These are phyloP conservation scores for Antechinus stuartii DNA, from an alignment of 2,113 vertebrate species.

Conservation along the genomic window DNA sequence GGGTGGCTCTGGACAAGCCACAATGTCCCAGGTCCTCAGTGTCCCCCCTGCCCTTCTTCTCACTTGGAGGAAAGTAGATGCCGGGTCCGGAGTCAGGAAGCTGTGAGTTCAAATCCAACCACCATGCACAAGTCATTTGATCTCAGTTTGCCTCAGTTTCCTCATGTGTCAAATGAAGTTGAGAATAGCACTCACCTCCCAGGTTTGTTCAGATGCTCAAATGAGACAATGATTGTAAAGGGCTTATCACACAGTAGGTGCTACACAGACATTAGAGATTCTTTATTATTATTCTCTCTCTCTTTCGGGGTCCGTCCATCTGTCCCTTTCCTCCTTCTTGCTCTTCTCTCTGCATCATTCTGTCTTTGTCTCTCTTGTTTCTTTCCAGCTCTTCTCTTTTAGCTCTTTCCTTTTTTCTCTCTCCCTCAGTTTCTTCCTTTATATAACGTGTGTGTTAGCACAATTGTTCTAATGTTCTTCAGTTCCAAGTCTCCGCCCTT, in stretches of 20 bases:
- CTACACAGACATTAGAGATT: neutral
- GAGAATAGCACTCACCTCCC: neutral
- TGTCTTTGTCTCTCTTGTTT: too few relatives aligned
- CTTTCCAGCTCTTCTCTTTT: too few relatives aligned
- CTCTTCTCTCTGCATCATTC: neutral
- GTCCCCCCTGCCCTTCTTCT: neutral
- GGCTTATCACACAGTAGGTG: neutral
- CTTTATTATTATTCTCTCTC: neutral
- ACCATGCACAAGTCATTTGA: neutral
- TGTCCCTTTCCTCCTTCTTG: neutral
- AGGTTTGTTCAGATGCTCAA: neutral
- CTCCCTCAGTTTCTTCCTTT: neutral
- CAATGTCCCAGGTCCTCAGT: neutral
- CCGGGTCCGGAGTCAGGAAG: neutral
- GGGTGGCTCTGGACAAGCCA: neutral
- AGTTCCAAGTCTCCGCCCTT: neutral
- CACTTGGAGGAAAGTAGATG: neutral
- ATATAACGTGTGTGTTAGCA: neutral
- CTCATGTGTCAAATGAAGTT: neutral
- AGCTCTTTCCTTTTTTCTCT: neutral
- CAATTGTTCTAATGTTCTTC: neutral
- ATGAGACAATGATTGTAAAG: neutral
- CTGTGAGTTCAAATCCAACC: neutral
- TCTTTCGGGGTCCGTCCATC: neutral
- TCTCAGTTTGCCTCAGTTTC: neutral